These are phyloP conservation scores for Gallinago paraguaiae DNA, from an alignment of 2,113 vertebrate species.

Conservation along the genomic window DNA sequence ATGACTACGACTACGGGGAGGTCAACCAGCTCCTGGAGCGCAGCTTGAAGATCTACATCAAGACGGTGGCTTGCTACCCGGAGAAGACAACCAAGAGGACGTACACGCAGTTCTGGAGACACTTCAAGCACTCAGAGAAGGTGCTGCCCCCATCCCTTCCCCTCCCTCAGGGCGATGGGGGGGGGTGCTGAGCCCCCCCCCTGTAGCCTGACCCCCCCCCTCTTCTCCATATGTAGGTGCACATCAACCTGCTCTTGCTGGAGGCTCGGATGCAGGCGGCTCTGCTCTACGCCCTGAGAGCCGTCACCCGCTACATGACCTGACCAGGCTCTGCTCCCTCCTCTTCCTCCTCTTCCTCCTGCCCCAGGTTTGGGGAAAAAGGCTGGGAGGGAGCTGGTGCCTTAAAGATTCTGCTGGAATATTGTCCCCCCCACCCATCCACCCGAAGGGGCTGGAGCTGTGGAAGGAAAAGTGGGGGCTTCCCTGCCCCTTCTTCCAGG, in stretches of 20 bases:
- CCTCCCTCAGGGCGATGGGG: background rate
- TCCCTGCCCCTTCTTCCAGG: background rate
- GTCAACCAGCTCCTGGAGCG: slow-evolving; percentile 94
- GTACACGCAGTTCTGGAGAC: slow-evolving; percentile 91
- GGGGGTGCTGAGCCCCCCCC: background rate
- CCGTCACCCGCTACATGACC: slow-evolving; percentile 84
- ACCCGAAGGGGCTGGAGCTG: background rate
- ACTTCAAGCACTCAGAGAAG: slow-evolving; percentile 96
- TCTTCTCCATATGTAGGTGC: slow-evolving; percentile 76
- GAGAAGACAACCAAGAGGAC: slow-evolving; percentile 87
- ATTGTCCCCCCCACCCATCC: background rate
- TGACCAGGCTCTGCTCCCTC: slow-evolving; percentile 47
- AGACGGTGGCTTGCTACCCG: slow-evolving; percentile 93
- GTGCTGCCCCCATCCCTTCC: slow-evolving; percentile 50
- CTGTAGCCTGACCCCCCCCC: background rate
- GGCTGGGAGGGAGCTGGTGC: background rate
- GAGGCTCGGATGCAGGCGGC: slow-evolving; percentile 94
- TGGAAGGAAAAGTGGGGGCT: background rate
- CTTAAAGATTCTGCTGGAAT: background rate
- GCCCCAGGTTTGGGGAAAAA: background rate
- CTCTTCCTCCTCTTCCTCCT: background rate
- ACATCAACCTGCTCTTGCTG: slow-evolving; percentile 90
- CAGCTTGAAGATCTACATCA: slow-evolving; percentile 91
- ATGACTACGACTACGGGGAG: slow-evolving; percentile 93
- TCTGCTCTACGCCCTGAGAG: slow-evolving; percentile 89